Evolutionary conservation across 92 coral and sea anemone species (phyloP), one percentile per base, ranked within the genome.

Genomic region (Desmophyllum pertusum): DNA sequence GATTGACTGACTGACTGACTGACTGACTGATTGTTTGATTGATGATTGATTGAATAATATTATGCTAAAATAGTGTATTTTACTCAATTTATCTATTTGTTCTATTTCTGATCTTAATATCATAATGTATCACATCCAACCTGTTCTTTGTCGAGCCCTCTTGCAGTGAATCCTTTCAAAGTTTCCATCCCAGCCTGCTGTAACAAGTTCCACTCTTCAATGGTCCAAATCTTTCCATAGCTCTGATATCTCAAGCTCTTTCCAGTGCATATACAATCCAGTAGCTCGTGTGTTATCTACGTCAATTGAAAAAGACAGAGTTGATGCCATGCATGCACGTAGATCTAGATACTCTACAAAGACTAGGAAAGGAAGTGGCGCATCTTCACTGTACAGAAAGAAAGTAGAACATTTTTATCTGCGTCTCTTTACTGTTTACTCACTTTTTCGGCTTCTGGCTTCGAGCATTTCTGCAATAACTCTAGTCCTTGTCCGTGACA

Each of bases 401-500:
- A 38, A 23, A 5, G 40, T 8, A 71, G 1, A 43, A 40, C 21
- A 41, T n/a, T 5, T 11, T 1, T 4, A 4, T 11, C 5, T 6
- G 10, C 15, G 55, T 1, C 33, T 55, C 25, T 13, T 75, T 21
- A 18, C n/a, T 3, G 39, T 13, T 42, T 7, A 38, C 84, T 53
- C 53, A 96, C 99, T 95, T 94, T 94, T 70, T 89, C 93, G 68
- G 88, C 85, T 70, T 93, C 92, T 51, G 84, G 93, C 71, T 92
- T 97, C 39, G 93, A 93, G 81, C 99, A 94, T 88, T 94, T 94
- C 76, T 93, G 93, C 65, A 94, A 83, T 69, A 97, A 83, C 31
- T 75, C 48, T 10, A 94, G 77, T 62, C 93, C 97, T 62, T 76
- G 70, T 37, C 18, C 62, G 59, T 52, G 79, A 45, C 52, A 62